Conservation (phyloP, 1,140 invertebrate genomes). For the Glossosoma conforme region DNA sequence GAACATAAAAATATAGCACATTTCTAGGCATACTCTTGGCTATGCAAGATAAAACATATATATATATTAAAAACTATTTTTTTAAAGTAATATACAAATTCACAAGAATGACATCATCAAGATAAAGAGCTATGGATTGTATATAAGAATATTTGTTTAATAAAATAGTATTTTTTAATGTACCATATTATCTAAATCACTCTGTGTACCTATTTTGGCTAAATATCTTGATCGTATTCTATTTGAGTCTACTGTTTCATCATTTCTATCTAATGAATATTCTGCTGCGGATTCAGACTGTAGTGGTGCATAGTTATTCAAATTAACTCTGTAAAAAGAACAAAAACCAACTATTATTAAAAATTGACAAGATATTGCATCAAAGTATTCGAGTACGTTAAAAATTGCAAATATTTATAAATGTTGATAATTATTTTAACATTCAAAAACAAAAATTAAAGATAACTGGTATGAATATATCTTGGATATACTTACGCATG, state of each 20-base stretch:
- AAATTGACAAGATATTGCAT: neutral
- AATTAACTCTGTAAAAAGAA: slow-evolving; percentile 12
- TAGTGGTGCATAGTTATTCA: slow-evolving; percentile 2
- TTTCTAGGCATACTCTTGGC: too few species aligned
- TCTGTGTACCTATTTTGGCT: slow-evolving; percentile 18
- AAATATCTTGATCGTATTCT: slow-evolving; percentile 24
- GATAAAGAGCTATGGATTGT: too few species aligned
- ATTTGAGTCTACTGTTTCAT: slow-evolving; percentile 14
- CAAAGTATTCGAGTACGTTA: neutral
- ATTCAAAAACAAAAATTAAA: slow-evolving; percentile 1
- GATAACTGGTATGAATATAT: neutral
- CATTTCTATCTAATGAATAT: slow-evolving; percentile 13
- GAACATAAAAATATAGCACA: too few species aligned
- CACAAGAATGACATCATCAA: too few species aligned
- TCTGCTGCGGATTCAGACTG: slow-evolving; percentile 15
- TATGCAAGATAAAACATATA: too few species aligned
- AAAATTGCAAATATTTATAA: neutral
- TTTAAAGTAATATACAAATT: too few species aligned
- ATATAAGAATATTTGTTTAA: neutral
- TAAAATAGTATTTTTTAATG: slow-evolving; percentile 3
- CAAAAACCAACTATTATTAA: neutral
- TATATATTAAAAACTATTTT: too few species aligned
- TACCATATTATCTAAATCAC: slow-evolving; percentile 8
- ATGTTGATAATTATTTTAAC: neutral
- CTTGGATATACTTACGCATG: slow-evolving; percentile 34